Base-by-base conservation (phyloP, 2,888 invertebrate genomes). In the Ethmia dodecea region DNA sequence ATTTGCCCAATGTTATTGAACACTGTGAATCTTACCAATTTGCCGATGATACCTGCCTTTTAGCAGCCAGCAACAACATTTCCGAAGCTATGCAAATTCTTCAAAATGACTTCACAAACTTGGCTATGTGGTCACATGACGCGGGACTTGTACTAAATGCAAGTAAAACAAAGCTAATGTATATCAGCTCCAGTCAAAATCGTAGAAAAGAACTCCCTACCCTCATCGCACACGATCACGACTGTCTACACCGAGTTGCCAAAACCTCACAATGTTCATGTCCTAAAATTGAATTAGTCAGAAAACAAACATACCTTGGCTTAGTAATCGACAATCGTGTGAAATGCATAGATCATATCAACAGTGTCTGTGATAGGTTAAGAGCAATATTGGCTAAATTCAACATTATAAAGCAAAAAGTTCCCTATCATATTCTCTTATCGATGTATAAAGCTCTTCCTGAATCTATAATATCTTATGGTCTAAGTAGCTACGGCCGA, bases 41-140 rank as follows among this genome's bases (percentile, higher is more conserved):
- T 14, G 45, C 48, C 9, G 48, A 51, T 13, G 49, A 43, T 27
- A 52, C 46, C 1, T 45, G 47, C 12, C 29, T 48, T 1, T 5
- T 52, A 37, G 37, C 49, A 20, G 43, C 45, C 6, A 13, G 35
- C 20, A 39, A 28, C 18, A 33, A 35, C 12, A 10, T 33, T 10
- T 1, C 22, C 3, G n/a, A 3, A 6, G 43, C 42, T 3, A 4
- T 27, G 26, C 5, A 14, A n/a, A 22, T 11, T 11, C 26, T 45
- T 3, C 46, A 45, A 32, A 2, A 5, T 0, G 39, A 45, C 13
- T 39, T 43, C 5, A 26, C 28, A 11, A 9, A 5, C 1, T 9
- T 49, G 1, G 30, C 25, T 12, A 45, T 41, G 31, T 45, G 43
- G 47, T 37, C 40, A 2, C 45, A 49, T 25, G 44, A 49, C 13